These are phyloP conservation scores for Esperia sulphurella DNA, from an alignment of 2,888 invertebrate species.

Conservation along the genomic window DNA sequence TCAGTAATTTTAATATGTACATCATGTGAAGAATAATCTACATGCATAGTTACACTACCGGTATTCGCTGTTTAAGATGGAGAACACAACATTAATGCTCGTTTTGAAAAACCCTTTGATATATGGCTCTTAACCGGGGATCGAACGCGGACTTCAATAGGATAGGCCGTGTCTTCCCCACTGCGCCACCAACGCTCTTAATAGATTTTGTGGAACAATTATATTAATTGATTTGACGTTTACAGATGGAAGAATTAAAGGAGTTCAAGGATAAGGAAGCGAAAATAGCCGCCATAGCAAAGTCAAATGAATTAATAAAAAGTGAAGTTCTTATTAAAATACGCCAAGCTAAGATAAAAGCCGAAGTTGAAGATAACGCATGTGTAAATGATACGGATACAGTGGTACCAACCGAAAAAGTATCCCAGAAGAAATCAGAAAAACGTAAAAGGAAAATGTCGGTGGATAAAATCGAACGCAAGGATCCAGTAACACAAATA, in stretches of 20 bases:
- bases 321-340: constrained; percentile 46
- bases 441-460: constrained; percentile 43
- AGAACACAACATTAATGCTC: too few relatives aligned
- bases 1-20: too few relatives aligned
- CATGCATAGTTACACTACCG: too few relatives aligned
- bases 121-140: too few relatives aligned
- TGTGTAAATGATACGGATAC: constrained; percentile 1
- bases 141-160: too few relatives aligned
- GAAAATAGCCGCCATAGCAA: constrained; percentile 48
- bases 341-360: constrained; percentile 35
- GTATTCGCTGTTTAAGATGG: too few relatives aligned
- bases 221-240: constrained; percentile 14
- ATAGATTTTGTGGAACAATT: too few relatives aligned
- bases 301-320: constrained; percentile 51
- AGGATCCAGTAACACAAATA: constrained; percentile 16
- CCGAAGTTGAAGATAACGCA: constrained; percentile 26
- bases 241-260: constrained; percentile 52
- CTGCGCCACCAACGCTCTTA: too few relatives aligned
- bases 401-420: constrained; percentile 6
- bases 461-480: constrained; percentile 25
- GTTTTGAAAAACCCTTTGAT: too few relatives aligned
- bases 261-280: constrained; percentile 55
- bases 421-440: constrained; percentile 20
- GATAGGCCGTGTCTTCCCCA: too few relatives aligned
- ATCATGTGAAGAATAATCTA: too few relatives aligned